Percentiles rank a stretch among this genome's conserved stretches.
Evolutionary conservation across 2,113 vertebrate genomes (phyloP).

Genomic region (Anser brachyrhynchus): DNA sequence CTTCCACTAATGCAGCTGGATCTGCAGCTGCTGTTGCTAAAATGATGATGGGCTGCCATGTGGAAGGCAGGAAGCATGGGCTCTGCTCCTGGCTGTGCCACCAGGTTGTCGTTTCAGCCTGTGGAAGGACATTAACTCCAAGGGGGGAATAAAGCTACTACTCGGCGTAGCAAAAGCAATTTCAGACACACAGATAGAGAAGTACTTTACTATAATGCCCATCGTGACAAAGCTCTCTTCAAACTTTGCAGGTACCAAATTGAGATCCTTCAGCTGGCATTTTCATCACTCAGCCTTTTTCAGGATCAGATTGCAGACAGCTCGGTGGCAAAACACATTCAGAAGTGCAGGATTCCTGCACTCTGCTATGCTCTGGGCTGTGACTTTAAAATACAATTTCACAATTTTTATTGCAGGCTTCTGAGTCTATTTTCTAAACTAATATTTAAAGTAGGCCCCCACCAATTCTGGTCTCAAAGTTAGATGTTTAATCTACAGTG

Average conservation of each 20-base stretch:
- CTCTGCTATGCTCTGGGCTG: neutral
- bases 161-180: neutral
- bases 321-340: neutral
- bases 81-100: neutral
- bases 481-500: neutral
- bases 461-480: neutral
- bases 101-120: neutral
- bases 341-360: neutral
- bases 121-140: neutral
- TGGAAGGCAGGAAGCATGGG: neutral
- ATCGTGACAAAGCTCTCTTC: neutral
- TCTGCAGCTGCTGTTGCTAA: neutral
- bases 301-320: neutral
- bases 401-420: neutral
- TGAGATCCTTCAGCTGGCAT: neutral
- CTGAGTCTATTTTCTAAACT: constrained; percentile 4
- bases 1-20: neutral
- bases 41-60: neutral
- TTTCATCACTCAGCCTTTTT: neutral
- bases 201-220: neutral
- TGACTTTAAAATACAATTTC: neutral
- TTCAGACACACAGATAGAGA: neutral
- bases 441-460: neutral
- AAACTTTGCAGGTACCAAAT: neutral
- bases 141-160: neutral